Base-by-base conservation (phyloP, 35 echinoderm and acorn worm genomes). In the Stichopus chloronotus region DNA sequence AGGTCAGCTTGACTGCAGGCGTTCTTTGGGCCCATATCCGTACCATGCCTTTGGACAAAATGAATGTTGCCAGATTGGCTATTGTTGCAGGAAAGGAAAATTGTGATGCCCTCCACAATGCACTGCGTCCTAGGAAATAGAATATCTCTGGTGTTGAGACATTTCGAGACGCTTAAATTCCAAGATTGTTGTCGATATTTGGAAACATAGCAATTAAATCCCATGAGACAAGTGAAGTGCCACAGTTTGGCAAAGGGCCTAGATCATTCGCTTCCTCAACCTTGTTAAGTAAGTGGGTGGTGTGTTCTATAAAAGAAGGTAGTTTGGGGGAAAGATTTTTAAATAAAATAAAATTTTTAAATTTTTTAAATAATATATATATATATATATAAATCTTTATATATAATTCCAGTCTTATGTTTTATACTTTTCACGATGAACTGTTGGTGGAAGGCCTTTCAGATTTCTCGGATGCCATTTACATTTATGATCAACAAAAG, bases 321-420 rank as follows among this genome's bases (percentile, higher is more conserved):
- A 88, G 59, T 23, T 88, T 23, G 57, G 85, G 22, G 84, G n/a
- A n/a, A n/a, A n/a, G n/a, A n/a, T n/a, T 59, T 87, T 87, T 9
- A 87, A 55, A 87, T 87, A 87, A 30, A 57, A 87, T 54, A n/a
- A n/a, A n/a, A n/a, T n/a, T n/a, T n/a, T n/a, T n/a, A n/a, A n/a
- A n/a, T n/a, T n/a, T n/a, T n/a, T n/a, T n/a, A n/a, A n/a, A n/a
- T n/a, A n/a, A n/a, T n/a, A n/a, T n/a, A n/a, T n/a, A n/a, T n/a
- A n/a, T n/a, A n/a, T n/a, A n/a, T n/a, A n/a, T n/a, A n/a, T n/a
- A n/a, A n/a, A n/a, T n/a, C n/a, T n/a, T n/a, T n/a, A n/a, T n/a
- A n/a, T n/a, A n/a, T n/a, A n/a, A n/a, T n/a, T n/a, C n/a, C n/a
- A n/a, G n/a, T n/a, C n/a, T n/a, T n/a, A n/a, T 43, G 30, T 43